Evolutionary conservation across 2,113 vertebrate genomes (phyloP).

Genomic region (Turnix velox): DNA sequence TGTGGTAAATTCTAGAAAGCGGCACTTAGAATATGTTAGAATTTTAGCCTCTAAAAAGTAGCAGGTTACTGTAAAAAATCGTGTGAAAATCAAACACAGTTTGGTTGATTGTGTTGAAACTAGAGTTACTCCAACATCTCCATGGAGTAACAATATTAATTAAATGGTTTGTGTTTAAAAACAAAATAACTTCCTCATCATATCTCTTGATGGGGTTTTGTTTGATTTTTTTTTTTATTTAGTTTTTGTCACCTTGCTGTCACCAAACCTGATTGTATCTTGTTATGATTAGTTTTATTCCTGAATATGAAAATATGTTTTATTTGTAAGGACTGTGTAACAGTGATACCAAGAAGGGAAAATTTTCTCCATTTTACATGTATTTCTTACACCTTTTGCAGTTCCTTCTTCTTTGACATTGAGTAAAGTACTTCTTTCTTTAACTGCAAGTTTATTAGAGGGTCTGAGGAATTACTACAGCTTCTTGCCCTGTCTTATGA

Average conservation of each 20-base stretch:
- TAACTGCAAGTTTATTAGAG: neutral
- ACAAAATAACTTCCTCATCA: neutral
- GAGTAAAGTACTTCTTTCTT: neutral
- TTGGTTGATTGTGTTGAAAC: neutral
- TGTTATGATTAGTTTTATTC: neutral
- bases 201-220: neutral
- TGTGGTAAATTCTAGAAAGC: conserved; percentile 7
- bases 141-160: neutral
- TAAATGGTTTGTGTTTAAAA: neutral
- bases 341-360: neutral
- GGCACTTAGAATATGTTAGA: neutral
- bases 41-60: conserved; percentile 29
- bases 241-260: neutral
- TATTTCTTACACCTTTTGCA: neutral
- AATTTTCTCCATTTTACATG: neutral
- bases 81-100: neutral
- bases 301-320: neutral
- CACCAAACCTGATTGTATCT: neutral
- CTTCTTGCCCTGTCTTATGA: neutral
- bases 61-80: neutral
- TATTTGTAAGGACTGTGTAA: neutral
- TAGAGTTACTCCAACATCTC: neutral
- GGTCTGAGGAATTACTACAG: neutral
- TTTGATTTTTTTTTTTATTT: neutral
- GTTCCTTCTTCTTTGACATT: neutral